These are phyloP conservation scores for Miniopterus natalensis DNA, from an alignment of 2,113 vertebrate species.

Conservation along the genomic window DNA sequence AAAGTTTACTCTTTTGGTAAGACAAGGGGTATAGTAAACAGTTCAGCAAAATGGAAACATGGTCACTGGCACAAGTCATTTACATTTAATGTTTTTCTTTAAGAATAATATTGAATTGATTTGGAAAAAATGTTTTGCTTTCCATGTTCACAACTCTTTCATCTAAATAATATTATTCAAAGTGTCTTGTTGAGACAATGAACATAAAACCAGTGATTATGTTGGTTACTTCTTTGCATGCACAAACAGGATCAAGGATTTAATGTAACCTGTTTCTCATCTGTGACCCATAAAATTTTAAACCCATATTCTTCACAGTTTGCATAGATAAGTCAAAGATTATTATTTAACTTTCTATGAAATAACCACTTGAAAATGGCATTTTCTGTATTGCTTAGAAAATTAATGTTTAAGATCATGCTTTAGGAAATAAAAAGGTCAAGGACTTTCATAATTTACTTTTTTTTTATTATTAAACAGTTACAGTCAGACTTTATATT, in stretches of 20 bases:
- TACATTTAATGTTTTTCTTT: neutral
- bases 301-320: neutral
- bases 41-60: neutral
- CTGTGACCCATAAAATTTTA: neutral
- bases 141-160: neutral
- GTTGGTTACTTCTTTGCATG: neutral
- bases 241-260: rapidly evolving
- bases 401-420: slow-evolving; percentile 37
- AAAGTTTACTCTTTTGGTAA: too few species aligned
- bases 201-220: neutral
- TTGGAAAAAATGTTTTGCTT: neutral
- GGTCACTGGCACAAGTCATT: neutral
- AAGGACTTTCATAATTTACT: slow-evolving; percentile 24
- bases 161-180: neutral
- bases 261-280: neutral
- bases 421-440: slow-evolving; percentile 55
- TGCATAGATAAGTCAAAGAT: neutral
- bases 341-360: slow-evolving; percentile 22
- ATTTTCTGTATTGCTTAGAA: slow-evolving; percentile 34
- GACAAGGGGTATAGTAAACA: neutral
- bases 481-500: neutral
- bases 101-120: neutral
- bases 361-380: neutral
- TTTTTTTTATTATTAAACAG: neutral
- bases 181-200: neutral